Evolutionary conservation across 1,140 invertebrate genomes (phyloP).

Genomic region (Subanguina moxae): DNA sequence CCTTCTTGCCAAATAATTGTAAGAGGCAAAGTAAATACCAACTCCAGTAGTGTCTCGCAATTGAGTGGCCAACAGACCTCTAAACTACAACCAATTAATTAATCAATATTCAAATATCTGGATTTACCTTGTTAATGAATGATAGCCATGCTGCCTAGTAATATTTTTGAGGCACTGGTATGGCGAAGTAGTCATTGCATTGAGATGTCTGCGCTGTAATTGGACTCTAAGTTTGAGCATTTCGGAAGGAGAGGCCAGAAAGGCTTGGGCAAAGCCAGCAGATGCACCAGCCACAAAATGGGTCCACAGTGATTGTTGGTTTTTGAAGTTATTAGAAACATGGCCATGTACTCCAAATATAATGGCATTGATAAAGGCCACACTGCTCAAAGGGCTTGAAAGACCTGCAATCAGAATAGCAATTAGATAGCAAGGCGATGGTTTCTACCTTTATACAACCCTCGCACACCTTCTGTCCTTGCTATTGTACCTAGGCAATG

Average conservation of each 20-base stretch:
- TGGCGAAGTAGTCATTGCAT: constrained; percentile 62
- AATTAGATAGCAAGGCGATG: neutral
- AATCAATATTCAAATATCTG: constrained; percentile 13
- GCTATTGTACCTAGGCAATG: constrained; percentile 88
- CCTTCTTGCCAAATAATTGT: constrained; percentile 67
- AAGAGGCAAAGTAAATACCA: constrained; percentile 71
- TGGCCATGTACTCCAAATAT: constrained; percentile 79
- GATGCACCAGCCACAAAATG: constrained; percentile 72
- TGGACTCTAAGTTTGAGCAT: constrained; percentile 80
- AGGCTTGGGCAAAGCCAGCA: constrained; percentile 72
- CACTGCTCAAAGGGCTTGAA: constrained; percentile 67
- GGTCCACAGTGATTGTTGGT: constrained; percentile 38
- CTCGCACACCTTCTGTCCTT: constrained; percentile 70
- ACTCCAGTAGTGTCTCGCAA: constrained; percentile 70
- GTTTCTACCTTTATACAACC: constrained; percentile 64
- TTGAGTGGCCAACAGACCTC: constrained; percentile 73
- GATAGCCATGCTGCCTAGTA: constrained; percentile 65
- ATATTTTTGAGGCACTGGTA: constrained; percentile 69
- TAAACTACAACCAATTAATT: constrained; percentile 62
- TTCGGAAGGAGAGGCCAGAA: constrained; percentile 75
- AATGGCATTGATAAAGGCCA: constrained; percentile 80
- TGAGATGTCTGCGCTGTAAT: constrained; percentile 39
- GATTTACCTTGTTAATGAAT: constrained; percentile 34
- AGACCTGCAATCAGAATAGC: constrained; percentile 39
- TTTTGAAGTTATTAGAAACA: constrained; percentile 33